Percentiles rank a stretch among this genome's conserved stretches.
Evolutionary conservation across 2,113 vertebrate species (phyloP).

Genomic region (Dasyprocta punctata): DNA sequence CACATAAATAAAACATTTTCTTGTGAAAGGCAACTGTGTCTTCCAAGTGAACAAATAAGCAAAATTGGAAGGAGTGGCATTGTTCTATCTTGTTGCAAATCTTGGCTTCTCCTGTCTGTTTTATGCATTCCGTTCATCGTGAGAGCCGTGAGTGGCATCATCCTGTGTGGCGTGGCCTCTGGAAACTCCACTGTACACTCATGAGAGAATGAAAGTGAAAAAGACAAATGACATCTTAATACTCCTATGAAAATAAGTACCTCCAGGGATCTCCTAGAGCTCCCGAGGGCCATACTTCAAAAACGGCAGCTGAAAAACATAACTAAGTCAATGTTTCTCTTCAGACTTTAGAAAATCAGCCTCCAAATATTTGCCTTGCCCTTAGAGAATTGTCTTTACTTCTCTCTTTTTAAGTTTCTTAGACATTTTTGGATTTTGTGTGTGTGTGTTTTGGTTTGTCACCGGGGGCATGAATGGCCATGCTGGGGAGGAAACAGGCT

Average conservation of each 20-base stretch:
- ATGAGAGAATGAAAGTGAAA: neutral
- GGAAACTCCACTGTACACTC: neutral
- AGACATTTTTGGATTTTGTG: neutral
- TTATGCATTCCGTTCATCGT: neutral
- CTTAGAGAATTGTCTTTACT: neutral
- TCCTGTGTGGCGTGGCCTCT: neutral
- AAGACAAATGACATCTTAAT: neutral
- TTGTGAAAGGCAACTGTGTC: neutral
- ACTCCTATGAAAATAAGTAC: neutral
- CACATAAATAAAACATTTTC: neutral
- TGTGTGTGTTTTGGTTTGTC: neutral
- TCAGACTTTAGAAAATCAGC: neutral
- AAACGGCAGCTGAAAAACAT: neutral
- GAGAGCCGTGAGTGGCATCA: neutral
- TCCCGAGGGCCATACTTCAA: neutral
- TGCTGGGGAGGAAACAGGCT: neutral
- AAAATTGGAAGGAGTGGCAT: neutral
- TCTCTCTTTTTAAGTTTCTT: neutral
- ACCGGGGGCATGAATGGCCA: too few relatives aligned
- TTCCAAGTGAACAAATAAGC: neutral
- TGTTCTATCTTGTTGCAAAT: neutral
- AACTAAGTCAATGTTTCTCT: neutral
- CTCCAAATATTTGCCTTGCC: neutral
- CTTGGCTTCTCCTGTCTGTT: neutral
- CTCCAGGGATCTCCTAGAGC: neutral